Conservation (phyloP, 2,888 invertebrate genomes). For the Sinohyriopsis cumingii region DNA sequence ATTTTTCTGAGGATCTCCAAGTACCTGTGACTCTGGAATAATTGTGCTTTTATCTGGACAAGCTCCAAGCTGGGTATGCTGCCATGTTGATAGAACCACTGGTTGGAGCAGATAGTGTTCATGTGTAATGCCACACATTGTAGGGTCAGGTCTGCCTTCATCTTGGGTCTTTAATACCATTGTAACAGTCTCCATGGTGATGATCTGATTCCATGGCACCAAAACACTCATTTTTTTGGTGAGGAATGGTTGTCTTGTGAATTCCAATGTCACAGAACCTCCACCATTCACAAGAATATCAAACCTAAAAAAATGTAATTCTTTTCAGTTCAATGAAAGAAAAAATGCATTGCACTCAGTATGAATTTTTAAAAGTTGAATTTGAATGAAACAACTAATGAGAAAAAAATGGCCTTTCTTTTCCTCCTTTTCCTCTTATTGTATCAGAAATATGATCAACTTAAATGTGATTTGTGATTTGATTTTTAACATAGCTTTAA, state of each 20-base stretch:
- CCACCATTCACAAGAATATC: conserved; percentile 99
- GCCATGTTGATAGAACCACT: conserved; percentile 70
- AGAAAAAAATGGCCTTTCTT: no score
- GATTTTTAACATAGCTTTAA: no score
- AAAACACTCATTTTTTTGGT: conserved; percentile 74
- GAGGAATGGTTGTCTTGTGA: conserved; percentile 93
- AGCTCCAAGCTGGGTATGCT: conserved; percentile 70
- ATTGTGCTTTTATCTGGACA: conserved; percentile 70
- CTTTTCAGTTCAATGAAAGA: not conserved
- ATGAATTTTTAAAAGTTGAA: no score
- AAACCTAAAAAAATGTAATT: conserved; percentile 81
- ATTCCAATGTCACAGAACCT: conserved; percentile 95
- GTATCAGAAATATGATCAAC: no score
- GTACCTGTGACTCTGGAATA: conserved; percentile 71
- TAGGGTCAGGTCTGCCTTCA: conserved; percentile 74
- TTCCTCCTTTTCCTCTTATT: no score
- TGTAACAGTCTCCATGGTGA: conserved; percentile 73
- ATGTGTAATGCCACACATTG: conserved; percentile 58
- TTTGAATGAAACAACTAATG: no score
- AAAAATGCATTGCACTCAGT: not conserved
- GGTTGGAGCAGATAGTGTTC: conserved; percentile 66
- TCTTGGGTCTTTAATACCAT: conserved; percentile 54
- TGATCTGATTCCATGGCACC: conserved; percentile 96
- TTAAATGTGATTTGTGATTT: no score
- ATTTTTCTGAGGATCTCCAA: not conserved